Conservation (phyloP, 2,797 vertebrate species). For the Uromys caudimaculatus region DNA sequence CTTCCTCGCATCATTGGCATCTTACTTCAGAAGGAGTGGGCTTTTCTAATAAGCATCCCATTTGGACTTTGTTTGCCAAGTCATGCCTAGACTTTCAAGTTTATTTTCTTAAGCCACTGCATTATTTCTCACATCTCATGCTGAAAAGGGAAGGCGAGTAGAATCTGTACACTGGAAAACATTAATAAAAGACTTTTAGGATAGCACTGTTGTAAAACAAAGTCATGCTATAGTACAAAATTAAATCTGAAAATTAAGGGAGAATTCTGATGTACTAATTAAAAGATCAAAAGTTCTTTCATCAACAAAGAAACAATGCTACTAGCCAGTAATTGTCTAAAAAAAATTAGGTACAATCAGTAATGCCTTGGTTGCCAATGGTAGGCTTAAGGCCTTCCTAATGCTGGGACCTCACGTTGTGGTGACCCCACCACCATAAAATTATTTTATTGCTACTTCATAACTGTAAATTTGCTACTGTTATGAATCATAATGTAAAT, state of each 20-base stretch:
- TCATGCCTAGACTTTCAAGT: conserved; percentile 56
- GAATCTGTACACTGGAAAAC: conserved; percentile 4
- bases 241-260: conserved; percentile 29
- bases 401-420: background rate
- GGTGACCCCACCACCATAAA: background rate
- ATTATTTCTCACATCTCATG: conserved; percentile 66
- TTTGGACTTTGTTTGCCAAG: conserved; percentile 69
- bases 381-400: conserved; percentile 14
- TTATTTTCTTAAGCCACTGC: conserved; percentile 67
- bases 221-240: background rate
- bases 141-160: conserved; percentile 39
- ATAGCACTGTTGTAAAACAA: conserved; percentile 16
- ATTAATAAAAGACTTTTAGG: conserved; percentile 35
- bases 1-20: conserved; percentile 63
- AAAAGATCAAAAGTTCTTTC: conserved; percentile 12
- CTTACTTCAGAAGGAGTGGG: conserved; percentile 33
- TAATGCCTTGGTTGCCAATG: conserved; percentile 61
- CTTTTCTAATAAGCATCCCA: conserved; percentile 66
- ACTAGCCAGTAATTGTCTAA: conserved; percentile 8
- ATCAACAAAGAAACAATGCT: conserved; percentile 49
- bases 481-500: background rate
- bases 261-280: conserved; percentile 29
- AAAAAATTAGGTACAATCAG: conserved; percentile 27
- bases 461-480: background rate
- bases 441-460: background rate